Evolutionary conservation across 2,797 vertebrate genomes (phyloP).

Genomic region (Pseudochaenichthys georgianus): DNA sequence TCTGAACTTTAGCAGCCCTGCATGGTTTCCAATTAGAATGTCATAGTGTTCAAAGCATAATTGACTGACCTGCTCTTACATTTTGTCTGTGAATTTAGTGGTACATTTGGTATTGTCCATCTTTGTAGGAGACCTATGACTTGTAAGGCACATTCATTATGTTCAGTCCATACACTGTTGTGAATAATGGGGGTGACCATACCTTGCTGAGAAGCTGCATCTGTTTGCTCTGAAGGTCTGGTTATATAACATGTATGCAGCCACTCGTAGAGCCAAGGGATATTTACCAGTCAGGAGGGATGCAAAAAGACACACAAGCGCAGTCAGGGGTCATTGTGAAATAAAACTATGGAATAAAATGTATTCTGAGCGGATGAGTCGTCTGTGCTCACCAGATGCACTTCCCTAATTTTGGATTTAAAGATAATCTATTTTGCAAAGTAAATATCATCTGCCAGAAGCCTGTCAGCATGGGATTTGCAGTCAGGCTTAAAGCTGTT

Average conservation of each 20-base stretch:
- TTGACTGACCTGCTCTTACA: slow-evolving; percentile 12
- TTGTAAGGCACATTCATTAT: slow-evolving; percentile 3
- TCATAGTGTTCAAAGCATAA: slow-evolving; percentile 17
- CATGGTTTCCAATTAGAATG: slow-evolving; percentile 35
- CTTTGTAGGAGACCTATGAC: not conserved
- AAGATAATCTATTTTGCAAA: slow-evolving; percentile 43
- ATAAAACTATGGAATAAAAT: slow-evolving; percentile 25
- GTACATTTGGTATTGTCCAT: slow-evolving; percentile 5
- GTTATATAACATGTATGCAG: slow-evolving; percentile 56
- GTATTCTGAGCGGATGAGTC: slow-evolving; percentile 9
- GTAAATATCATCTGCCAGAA: slow-evolving; percentile 50
- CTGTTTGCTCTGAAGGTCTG: slow-evolving; percentile 37
- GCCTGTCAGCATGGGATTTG: slow-evolving; percentile 48
- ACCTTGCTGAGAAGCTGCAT: slow-evolving; percentile 46
- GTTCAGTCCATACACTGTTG: slow-evolving; percentile 33
- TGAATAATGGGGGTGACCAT: slow-evolving; percentile 29
- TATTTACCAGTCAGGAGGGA: slow-evolving; percentile 45
- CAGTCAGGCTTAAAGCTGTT: slow-evolving; percentile 26
- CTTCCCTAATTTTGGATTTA: slow-evolving; percentile 47
- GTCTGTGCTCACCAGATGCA: slow-evolving; percentile 34
- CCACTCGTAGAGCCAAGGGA: slow-evolving; percentile 38
- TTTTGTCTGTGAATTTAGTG: slow-evolving; percentile 18
- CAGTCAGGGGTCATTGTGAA: slow-evolving; percentile 37
- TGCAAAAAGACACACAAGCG: slow-evolving; percentile 11
- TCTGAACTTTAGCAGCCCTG: slow-evolving; percentile 43